These are phyloP conservation scores for Bombylius discolor DNA, from an alignment of 2,888 invertebrate species.

Conservation along the genomic window DNA sequence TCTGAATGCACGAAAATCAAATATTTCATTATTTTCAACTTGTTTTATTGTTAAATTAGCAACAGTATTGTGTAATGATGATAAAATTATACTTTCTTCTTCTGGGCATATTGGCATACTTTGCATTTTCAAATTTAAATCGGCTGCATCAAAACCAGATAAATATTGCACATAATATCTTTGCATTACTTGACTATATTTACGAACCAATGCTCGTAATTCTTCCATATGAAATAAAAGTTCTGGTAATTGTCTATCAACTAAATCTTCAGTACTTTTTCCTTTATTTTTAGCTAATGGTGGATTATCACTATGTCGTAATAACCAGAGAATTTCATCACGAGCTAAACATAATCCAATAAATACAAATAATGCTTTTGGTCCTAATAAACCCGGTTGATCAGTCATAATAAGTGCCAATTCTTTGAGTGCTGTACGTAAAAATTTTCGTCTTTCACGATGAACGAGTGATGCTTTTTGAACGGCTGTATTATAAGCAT, in stretches of 20 bases:
- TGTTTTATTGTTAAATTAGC: constrained; percentile 79
- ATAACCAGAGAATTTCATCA: constrained; percentile 94
- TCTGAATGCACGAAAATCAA: constrained; percentile 89
- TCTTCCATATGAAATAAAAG: constrained; percentile 97
- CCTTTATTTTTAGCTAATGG: constrained; percentile 76
- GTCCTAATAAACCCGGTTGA: constrained; percentile 94
- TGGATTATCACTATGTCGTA: constrained; percentile 92
- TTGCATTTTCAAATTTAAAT: constrained; percentile 74
- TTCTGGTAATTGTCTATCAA: constrained; percentile 93
- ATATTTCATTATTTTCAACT: constrained; percentile 90
- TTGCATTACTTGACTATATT: constrained; percentile 94
- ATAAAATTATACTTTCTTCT: constrained; percentile 88
- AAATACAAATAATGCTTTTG: constrained; percentile 91
- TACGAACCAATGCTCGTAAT: constrained; percentile 81
- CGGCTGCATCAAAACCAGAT: constrained; percentile 88
- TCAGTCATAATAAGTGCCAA: constrained; percentile 89
- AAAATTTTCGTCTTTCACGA: constrained; percentile 88
- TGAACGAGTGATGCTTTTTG: constrained; percentile 86
- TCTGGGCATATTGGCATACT: constrained; percentile 76
- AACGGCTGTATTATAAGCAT: constrained; percentile 79
- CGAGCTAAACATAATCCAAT: constrained; percentile 91
- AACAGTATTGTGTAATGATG: constrained; percentile 82
- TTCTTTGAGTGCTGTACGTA: constrained; percentile 90
- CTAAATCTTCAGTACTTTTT: constrained; percentile 81
- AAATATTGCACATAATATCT: constrained; percentile 96